Percentiles rank a stretch among this genome's conserved stretches.
Evolutionary conservation across 1,140 invertebrate genomes (phyloP).

Genomic region (Drosophila suzukii): DNA sequence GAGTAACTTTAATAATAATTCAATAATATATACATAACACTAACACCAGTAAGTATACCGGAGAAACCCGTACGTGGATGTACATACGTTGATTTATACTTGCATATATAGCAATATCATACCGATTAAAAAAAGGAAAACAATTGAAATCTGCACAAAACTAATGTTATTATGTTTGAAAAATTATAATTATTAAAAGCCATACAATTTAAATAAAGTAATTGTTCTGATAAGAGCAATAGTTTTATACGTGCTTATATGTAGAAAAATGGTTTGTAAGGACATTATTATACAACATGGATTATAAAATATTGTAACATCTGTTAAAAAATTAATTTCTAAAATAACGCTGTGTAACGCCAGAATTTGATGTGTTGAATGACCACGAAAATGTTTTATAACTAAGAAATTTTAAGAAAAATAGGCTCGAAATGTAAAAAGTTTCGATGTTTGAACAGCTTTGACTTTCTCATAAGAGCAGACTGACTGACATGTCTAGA

Average conservation of each 20-base stretch:
- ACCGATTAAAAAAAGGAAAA: not conserved
- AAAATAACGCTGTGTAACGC: no score
- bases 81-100: conserved; percentile 35
- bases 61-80: conserved; percentile 11
- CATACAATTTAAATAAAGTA: conserved; percentile 7
- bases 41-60: conserved; percentile 15
- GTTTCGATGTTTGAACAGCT: no score
- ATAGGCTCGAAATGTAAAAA: no score
- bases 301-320: conserved; percentile 1
- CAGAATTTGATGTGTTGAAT: no score
- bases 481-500: no score
- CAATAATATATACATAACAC: conserved; percentile 3
- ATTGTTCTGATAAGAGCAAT: conserved; percentile 31
- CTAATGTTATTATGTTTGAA: conserved; percentile 21
- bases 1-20: conserved; percentile 86
- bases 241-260: conserved; percentile 37
- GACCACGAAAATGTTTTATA: no score
- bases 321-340: not conserved
- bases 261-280: conserved; percentile 15
- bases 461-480: no score
- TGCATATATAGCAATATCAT: conserved; percentile 19
- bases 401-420: no score
- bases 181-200: not conserved
- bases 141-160: conserved; percentile 39
- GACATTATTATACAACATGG: not conserved